These are phyloP conservation scores for Monochamus alternatus DNA, from an alignment of 2,888 invertebrate genomes.

Conservation along the genomic window DNA sequence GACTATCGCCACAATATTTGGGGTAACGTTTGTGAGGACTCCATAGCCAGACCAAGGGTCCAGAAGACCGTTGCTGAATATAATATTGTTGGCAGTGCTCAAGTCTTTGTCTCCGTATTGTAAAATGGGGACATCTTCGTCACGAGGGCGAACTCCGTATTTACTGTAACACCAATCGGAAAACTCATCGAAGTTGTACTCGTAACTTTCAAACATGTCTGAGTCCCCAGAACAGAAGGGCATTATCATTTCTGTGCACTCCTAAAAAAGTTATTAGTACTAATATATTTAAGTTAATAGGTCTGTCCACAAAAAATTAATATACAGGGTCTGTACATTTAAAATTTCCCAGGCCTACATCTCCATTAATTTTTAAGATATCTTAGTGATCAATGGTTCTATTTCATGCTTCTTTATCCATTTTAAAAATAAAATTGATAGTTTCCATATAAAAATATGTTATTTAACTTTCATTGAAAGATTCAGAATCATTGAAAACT, in stretches of 20 bases:
- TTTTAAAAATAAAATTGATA: too few relatives aligned
- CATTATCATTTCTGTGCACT: constrained; percentile 98
- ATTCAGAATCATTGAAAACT: too few relatives aligned
- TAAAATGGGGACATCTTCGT: constrained; percentile 76
- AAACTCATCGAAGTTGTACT: constrained; percentile 83
- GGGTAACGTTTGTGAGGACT: constrained; percentile 80
- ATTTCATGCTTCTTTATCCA: too few relatives aligned
- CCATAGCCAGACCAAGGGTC: constrained; percentile 94
- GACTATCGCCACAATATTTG: constrained; percentile 79
- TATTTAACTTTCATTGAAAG: too few relatives aligned
- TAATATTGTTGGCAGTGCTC: constrained; percentile 79
- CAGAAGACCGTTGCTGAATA: constrained; percentile 88
- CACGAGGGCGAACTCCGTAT: constrained; percentile 77
- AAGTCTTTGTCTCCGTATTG: constrained; percentile 89
- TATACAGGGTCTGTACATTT: too few relatives aligned
- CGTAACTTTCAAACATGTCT: constrained; percentile 87
- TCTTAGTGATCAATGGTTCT: too few relatives aligned
- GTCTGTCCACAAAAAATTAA: too few relatives aligned
- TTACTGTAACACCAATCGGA: constrained; percentile 79
- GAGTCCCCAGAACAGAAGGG: constrained; percentile 84
- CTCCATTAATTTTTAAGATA: too few relatives aligned
- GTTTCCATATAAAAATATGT: too few relatives aligned
- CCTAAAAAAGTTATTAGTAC: constrained; percentile 70
- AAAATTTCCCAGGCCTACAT: too few relatives aligned
- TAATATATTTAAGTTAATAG: too few relatives aligned